These are phyloP conservation scores for Euschistus heros DNA, from an alignment of 1,140 invertebrate species.

Conservation along the genomic window DNA sequence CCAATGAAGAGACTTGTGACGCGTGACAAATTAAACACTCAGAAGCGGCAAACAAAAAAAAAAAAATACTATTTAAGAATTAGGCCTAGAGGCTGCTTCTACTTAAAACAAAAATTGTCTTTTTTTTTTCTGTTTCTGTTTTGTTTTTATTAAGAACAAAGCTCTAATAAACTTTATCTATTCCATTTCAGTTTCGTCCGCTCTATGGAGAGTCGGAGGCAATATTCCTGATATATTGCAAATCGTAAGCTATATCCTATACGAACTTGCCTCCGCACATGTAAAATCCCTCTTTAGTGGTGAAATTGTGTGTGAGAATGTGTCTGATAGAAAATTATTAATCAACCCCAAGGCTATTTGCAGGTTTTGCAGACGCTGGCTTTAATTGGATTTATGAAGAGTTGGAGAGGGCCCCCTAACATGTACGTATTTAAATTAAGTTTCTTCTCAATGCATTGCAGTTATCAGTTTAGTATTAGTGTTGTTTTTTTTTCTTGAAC, in stretches of 20 bases:
- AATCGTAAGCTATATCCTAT: background rate
- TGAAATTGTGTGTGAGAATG: conserved; percentile 35
- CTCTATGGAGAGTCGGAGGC: conserved; percentile 2
- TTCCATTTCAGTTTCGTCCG: conserved; percentile 14
- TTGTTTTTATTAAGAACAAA: conserved; percentile 5
- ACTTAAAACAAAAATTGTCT: background rate
- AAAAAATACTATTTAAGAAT: no score
- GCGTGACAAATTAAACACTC: no score
- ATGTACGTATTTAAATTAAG: conserved; percentile 27
- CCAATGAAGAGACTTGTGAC: no score
- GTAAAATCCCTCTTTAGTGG: background rate
- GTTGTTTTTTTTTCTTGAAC: no score
- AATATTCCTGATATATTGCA: background rate
- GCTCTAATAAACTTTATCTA: conserved; percentile 13
- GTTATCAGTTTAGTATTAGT: conserved; percentile 10
- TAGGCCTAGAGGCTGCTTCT: no score
- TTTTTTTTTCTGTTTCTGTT: background rate
- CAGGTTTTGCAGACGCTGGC: conserved; percentile 34
- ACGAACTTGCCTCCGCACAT: no score
- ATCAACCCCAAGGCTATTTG: conserved; percentile 46
- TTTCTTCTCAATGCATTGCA: conserved; percentile 21
- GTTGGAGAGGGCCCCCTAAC: background rate
- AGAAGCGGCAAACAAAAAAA: no score
- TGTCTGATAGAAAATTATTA: conserved; percentile 43
- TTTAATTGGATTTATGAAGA: conserved; percentile 19